Evolutionary conservation across 2,797 vertebrate species (phyloP), one percentile per base, ranked within the genome.

Genomic region (Anguilla marmorata): DNA sequence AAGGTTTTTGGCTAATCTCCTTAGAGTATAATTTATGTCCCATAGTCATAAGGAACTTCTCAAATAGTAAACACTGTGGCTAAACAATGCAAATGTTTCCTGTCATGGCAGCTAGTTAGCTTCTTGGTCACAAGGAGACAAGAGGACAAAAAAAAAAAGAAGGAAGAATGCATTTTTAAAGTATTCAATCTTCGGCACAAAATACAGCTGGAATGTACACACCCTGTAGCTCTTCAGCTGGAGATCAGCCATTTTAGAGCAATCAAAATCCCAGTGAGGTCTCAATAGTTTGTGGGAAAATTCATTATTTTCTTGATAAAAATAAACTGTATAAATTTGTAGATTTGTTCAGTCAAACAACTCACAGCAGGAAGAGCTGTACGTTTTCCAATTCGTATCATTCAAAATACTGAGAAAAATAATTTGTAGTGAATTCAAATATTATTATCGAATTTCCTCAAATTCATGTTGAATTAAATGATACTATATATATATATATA

Each of bases 231-330:
- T 19, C 33, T 76, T 41, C 74, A 76, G 74, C 74, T 21, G 37
- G 33, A 76, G 74, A 33, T 76, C 74, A 41, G 74, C 74, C 74
- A 19, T 76, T 16, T 76, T 76, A 33, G 74, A 21, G 30, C 74
- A 41, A 76, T 76, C 74, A 76, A 41, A 33, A 76, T 76, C 33
- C 14, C 74, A 76, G 30, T 76, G 3, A 76, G 33, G 3, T 33
- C 74, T 76, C 74, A 76, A 41, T 76, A 76, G 33, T 76, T 14
- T 76, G 74, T 76, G 74, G 74, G 33, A 76, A 41, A 76, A 76
- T 41, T 4, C 3, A 19, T 76, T 41, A 76, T 41, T 19, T 76
- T 21, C 24, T 33, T 41, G 33, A 5, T 76, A 76, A 76, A 41
- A 76, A 76, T 76, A 76, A 76, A 76, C 33, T 21, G 16, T 76